phyloP scores from a whole-genome alignment of 2,888 invertebrate species.

The Lacanobia wlatinum region DNA sequence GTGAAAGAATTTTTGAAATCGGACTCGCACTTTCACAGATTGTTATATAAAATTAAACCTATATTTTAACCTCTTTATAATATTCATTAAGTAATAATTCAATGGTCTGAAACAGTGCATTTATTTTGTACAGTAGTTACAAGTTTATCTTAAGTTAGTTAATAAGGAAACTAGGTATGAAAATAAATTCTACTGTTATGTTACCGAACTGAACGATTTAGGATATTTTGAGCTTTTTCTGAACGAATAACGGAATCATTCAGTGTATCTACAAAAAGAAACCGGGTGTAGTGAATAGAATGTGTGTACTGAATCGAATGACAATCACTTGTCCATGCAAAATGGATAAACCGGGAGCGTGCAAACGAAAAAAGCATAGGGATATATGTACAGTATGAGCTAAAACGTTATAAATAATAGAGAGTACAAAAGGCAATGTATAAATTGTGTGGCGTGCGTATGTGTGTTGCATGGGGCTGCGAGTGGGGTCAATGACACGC shows the following conservation, averaged over 20 bases:
- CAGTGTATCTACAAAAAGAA: conserved; percentile 37
- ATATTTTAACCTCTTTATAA: neutral
- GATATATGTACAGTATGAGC: conserved; percentile 76
- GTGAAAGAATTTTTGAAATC: neutral
- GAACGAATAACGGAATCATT: conserved; percentile 43
- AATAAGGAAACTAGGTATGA: neutral
- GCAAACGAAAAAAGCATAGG: conserved; percentile 76
- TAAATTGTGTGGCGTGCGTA: conserved; percentile 84
- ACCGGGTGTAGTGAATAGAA: conserved; percentile 52
- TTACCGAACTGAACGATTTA: conserved; percentile 8
- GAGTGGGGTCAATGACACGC: conserved; percentile 89
- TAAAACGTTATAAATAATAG: conserved; percentile 85
- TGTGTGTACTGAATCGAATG: conserved; percentile 61
- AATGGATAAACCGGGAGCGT: conserved; percentile 78
- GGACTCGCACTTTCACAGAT: neutral
- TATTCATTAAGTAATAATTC: neutral
- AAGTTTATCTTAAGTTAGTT: neutral
- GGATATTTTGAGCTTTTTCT: conserved; percentile 34
- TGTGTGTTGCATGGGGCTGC: conserved; percentile 84
- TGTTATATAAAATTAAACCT: neutral
- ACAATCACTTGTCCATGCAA: conserved; percentile 76
- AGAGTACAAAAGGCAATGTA: conserved; percentile 87
- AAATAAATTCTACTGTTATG: conserved; percentile 2
- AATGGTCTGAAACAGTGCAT: neutral
- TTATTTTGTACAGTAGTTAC: neutral